Evolutionary conservation across 2,113 vertebrate genomes (phyloP), one percentile per base, ranked within the genome.

Genomic region (Chaetodon trifascialis): DNA sequence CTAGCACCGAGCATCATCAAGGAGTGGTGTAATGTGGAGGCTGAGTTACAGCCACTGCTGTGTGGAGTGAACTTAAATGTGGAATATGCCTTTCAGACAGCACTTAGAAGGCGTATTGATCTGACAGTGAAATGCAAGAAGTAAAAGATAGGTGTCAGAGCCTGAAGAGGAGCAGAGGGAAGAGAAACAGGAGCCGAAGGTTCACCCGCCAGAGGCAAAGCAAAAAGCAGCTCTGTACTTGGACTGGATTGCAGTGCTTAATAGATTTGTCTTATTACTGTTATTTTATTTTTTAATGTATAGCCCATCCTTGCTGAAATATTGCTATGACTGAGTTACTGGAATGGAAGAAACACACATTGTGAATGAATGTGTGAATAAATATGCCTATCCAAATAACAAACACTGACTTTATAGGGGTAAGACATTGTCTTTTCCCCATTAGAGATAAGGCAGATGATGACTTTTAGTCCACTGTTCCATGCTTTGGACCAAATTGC

Each of bases 51-150:
- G 82, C 67, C 79, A 80, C 67, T 83, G 60, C 67, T 83, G 73
- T 87, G 76, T 66, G 77, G 88, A 87, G 85, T 76, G 71, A 80
- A 88, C 89, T 89, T 89, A 86, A 92, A 93, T 84, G 84, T 92
- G 86, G 89, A 91, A 89, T 94, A 87, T 93, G 89, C 89, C 80
- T 88, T 92, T 88, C 86, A 89, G 91, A 90, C 84, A 76, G 88
- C 89, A 91, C 88, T 94, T 90, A 83, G 76, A 60, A 83, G 60
- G 52, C 9, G 10, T 87, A 94, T 94, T 81, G 94, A 94, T 94
- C 86, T 21, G 5, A 52, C 74, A 70, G 78, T 72, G 82, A 88
- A 90, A 91, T 83, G 79, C 23, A 85, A 86, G 80, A 73, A 56
- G 78, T 68, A 73, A 69, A 67, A 60, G 76, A 86, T 76, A 81